Evolutionary conservation across 2,888 invertebrate genomes (phyloP), one percentile per base, ranked within the genome.

Genomic region (Synergus umbraculus): DNA sequence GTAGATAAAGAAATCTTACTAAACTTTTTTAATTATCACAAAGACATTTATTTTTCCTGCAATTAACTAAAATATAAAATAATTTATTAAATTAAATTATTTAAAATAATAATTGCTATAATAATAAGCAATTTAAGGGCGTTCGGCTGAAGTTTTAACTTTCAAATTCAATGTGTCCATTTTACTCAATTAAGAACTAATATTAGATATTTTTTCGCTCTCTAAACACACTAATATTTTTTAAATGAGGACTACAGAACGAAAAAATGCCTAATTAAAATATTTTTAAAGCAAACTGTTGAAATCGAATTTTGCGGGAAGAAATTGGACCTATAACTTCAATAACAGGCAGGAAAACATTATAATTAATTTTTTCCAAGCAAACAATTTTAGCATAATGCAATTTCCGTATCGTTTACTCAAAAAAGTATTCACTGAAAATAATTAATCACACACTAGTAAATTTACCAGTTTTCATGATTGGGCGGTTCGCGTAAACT

Each of bases 401-500:
- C 46, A 78, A 78, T 78, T 76, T 18, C n/a, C 43, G 64, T 76
- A 37, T 29, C n/a, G 13, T 58, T 66, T 78, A 69, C 18, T 65
- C 18, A 43, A 69, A 65, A 49, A 64, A 78, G 44, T 78, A 69
- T 77, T 49, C 12, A 58, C 58, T 64, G 49, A 29, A 77, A 43
- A 54, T 12, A 76, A 22, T n/a, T 78, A 43, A 60, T 54, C 43
- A 18, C 63, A 73, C 46, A 78, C 49, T 81, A n/a, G 10, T 29
- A 69, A 49, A 22, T 63, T 65, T 46, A 64, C 18, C 77, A 15
- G 73, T 79, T 76, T 63, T 65, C 69, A 78, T 77, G 73, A 81
- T 63, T 85, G 87, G 87, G 86, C 86, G 87, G 86, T 83, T 87
- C 81, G 64, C 79, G 82, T 82, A 83, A 87, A 87, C 84, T 83